Conservation (phyloP, 1,140 invertebrate genomes). For the Pseudomyrmex pallidus region DNA sequence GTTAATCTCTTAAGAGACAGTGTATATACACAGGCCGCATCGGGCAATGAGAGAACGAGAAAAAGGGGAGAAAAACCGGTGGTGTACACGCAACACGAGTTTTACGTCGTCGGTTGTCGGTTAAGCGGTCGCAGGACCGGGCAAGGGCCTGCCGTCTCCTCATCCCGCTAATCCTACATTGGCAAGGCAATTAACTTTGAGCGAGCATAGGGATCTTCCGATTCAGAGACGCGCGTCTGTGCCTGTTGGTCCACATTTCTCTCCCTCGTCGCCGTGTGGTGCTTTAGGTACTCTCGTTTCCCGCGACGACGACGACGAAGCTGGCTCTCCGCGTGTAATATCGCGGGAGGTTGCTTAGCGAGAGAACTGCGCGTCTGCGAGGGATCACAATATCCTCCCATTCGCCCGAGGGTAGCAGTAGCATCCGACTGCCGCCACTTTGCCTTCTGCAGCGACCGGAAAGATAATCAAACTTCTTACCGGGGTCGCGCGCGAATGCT, state of each 20-base stretch:
- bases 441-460: slow-evolving; percentile 54
- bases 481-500: slow-evolving; percentile 14
- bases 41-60: neutral
- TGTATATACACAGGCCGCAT: slow-evolving; percentile 4
- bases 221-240: slow-evolving; percentile 63
- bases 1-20: slow-evolving; percentile 47
- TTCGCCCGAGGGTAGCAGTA: slow-evolving; percentile 42
- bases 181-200: slow-evolving; percentile 79
- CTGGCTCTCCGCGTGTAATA: slow-evolving; percentile 64
- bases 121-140: slow-evolving; percentile 47
- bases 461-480: slow-evolving; percentile 72
- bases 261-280: slow-evolving; percentile 10
- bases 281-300: slow-evolving; percentile 27
- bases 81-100: slow-evolving; percentile 6
- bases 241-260: slow-evolving; percentile 32
- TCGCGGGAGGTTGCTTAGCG: slow-evolving; percentile 59
- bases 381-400: slow-evolving; percentile 72
- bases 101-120: slow-evolving; percentile 41
- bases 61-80: neutral
- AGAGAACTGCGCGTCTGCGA: slow-evolving; percentile 62
- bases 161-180: slow-evolving; percentile 76
- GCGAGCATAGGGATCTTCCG: slow-evolving; percentile 65
- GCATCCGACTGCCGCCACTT: slow-evolving; percentile 55
- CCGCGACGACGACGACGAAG: neutral
- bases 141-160: slow-evolving; percentile 62